These are phyloP conservation scores for Ornithoptera priamus DNA, from an alignment of 2,888 invertebrate species.

Conservation along the genomic window DNA sequence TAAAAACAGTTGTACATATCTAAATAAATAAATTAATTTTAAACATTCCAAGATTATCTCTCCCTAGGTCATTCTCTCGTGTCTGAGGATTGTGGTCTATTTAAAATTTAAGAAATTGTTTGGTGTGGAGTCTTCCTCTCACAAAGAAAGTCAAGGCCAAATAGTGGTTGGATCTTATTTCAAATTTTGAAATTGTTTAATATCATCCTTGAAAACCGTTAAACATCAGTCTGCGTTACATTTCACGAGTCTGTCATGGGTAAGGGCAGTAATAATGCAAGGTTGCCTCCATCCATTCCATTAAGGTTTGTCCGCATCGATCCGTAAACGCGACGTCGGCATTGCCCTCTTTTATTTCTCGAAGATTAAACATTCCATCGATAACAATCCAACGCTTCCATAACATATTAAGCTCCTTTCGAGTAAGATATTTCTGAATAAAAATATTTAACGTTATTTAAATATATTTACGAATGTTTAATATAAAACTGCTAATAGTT, in stretches of 20 bases:
- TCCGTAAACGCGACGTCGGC: constrained; percentile 49
- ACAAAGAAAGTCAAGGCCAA: no score
- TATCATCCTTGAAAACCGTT: neutral
- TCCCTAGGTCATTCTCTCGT: no score
- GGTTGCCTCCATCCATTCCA: constrained; percentile 47
- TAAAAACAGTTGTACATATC: no score
- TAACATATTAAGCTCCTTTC: constrained; percentile 11
- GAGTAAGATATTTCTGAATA: neutral
- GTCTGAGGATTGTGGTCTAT: no score
- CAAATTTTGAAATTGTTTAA: neutral
- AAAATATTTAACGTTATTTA: neutral
- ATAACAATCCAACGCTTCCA: constrained; percentile 18
- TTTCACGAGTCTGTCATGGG: constrained; percentile 19
- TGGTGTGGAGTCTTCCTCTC: no score
- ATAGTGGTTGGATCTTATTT: neutral
- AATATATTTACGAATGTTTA: neutral
- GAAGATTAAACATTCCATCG: constrained; percentile 40
- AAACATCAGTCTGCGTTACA: neutral
- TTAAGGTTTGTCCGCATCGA: constrained; percentile 60
- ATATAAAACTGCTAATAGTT: neutral
- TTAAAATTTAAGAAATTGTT: no score
- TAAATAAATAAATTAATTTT: no score
- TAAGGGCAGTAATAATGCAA: constrained; percentile 43
- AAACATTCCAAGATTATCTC: no score
- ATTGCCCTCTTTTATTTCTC: constrained; percentile 41